phyloP scores from a whole-genome alignment of 2,797 vertebrate genomes.

The Nyctibius grandis region DNA sequence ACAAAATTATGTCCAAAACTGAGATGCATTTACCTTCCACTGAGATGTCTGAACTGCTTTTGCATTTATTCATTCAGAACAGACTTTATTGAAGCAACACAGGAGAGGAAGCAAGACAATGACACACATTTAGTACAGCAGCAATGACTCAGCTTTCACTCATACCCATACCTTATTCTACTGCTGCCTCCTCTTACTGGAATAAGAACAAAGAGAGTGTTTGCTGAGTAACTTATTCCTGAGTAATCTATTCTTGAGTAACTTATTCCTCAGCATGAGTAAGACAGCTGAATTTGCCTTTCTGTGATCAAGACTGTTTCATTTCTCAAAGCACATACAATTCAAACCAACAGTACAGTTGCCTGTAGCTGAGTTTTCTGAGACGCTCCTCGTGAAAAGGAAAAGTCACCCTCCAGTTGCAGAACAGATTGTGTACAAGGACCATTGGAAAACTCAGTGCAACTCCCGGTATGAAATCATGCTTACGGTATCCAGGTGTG shows the following conservation, averaged over 20 bases:
- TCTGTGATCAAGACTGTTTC: not conserved
- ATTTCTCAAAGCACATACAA: not conserved
- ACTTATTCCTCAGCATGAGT: not conserved
- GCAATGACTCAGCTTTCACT: conserved; percentile 38
- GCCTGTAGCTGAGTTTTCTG: not conserved
- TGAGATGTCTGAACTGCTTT: not conserved
- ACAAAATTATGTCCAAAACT: not conserved
- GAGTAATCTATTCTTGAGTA: not conserved
- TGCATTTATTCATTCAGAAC: not conserved
- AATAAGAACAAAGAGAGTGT: conserved; percentile 20
- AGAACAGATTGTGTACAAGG: not conserved
- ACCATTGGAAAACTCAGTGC: not conserved
- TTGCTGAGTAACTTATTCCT: conserved; percentile 20
- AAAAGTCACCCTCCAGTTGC: not conserved
- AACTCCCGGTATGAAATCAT: not conserved
- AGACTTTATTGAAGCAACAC: not conserved
- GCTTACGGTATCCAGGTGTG: conserved; percentile 97
- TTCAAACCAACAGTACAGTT: not conserved
- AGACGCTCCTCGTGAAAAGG: not conserved
- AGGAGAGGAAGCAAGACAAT: not conserved
- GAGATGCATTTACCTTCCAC: not conserved
- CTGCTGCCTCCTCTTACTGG: conserved; percentile 19
- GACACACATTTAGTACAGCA: not conserved
- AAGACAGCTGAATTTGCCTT: not conserved
- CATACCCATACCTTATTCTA: not conserved